Base-by-base conservation (phyloP, 2,113 vertebrate species). In the Halichoerus grypus region DNA sequence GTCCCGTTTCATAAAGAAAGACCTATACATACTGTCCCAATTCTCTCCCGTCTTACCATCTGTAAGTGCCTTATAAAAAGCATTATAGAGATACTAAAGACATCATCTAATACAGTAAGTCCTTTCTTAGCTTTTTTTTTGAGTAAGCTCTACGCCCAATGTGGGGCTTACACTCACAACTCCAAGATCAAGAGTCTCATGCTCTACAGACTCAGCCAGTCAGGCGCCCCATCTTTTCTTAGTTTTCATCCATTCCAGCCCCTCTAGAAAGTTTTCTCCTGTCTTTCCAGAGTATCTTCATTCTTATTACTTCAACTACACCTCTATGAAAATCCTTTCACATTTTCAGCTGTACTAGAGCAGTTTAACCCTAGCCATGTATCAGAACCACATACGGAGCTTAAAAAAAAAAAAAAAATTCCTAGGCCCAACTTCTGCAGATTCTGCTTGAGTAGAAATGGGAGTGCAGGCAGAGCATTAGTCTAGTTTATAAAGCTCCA, bases 301-400 rank as follows among this genome's bases (percentile, higher is more conserved):
- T 83, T 94, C 74, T 91, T 49, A 87, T 31, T 85, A 88, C n/a
- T 93, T 46, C 24, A 79, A 93, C 65, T 80, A 93, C 15, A 74
- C 49, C 13, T 94, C 49, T 76, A 46, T 51, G 63, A 97, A 91
- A 49, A 87, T 36, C 21, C 42, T 79, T 91, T 53, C 69, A 90
- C 24, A 91, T 82, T 94, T 80, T 86, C n/a, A 94, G 74, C 22
- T 82, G 18, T 24, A 83, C 11, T 4, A 80, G 18, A 65, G 36
- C 46, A 89, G 21, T 22, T 84, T 92, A 55, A 84, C 11, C 55
- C 79, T 49, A 53, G 74, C 14, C 24, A 67, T 59, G 33, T 42
- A 69, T 69, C 18, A 91, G 77, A 97, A 65, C 11, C 36, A 93
- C 1, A 19, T 4, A 85, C 0, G 19, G 42, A 93, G 39, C 63